Base-by-base conservation (phyloP, 1,140 invertebrate species). In the Sycophila sp. region DNA sequence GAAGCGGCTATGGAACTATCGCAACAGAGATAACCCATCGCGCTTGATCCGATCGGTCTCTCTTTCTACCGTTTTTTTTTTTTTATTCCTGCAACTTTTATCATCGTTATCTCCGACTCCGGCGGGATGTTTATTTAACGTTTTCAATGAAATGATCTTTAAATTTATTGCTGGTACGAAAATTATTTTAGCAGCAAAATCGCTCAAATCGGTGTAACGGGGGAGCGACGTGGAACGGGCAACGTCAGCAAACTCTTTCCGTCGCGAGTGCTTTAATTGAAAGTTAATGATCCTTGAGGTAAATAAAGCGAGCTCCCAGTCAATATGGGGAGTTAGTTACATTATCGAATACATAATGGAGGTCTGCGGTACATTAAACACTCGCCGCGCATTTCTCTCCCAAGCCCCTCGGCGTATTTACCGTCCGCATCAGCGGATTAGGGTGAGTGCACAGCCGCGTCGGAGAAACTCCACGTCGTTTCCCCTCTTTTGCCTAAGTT, bases 351-450 rank as follows among this genome's bases (percentile, higher is more conserved):
- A 71, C 72, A 73, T 75, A 74, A 76, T 75, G 36, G 24, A 22
- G 70, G 69, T 62, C 34, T 69, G 67, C 42, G 53, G 56, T 72
- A 65, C 56, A 36, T 65, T 71, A 65, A 66, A 64, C 55, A 74
- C 69, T 74, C 62, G 64, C 71, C 49, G 49, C 55, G 70, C 51
- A 74, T 73, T 81, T 73, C 70, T 76, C 51, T 68, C n/a, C n/a
- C 38, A 13, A 45, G 38, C 51, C 73, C n/a, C n/a, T 77, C 75
- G 69, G 58, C 77, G 70, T 83, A 77, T 83, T 82, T 84, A 80
- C 77, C 73, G 72, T 80, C 73, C 71, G 77, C 81, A 84, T 84
- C 79, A 83, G 77, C 76, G 77, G 77, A 84, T 83, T 84, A 82
- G 69, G 73, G 73, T 1, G 2, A 55, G 17, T 47, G 28, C 17